Conservation (phyloP, 1,140 invertebrate genomes). For the Drosophila kepulauana region DNA sequence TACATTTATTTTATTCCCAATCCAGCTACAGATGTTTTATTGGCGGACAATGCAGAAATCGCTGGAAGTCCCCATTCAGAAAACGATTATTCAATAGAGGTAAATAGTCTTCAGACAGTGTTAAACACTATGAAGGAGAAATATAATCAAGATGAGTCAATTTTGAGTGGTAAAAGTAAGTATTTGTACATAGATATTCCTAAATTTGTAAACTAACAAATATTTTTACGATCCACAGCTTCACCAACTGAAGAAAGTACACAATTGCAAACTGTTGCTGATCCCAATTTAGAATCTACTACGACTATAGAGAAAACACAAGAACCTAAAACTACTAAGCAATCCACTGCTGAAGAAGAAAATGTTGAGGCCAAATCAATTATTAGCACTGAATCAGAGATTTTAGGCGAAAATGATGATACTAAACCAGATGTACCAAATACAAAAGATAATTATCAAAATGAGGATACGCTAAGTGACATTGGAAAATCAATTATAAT, state of each 20-base stretch:
- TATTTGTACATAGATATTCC: neutral
- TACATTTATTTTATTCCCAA: neutral
- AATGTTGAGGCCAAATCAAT: neutral
- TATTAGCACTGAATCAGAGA: neutral
- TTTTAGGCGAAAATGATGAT: neutral
- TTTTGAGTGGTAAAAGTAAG: neutral
- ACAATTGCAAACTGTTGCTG: neutral
- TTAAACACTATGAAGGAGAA: conserved; percentile 11
- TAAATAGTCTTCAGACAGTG: conserved; percentile 29
- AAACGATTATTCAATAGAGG: conserved; percentile 9
- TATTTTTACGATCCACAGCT: neutral
- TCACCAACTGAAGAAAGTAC: neutral
- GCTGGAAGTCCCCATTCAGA: neutral
- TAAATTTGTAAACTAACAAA: neutral
- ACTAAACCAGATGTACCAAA: neutral
- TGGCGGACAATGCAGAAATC: neutral
- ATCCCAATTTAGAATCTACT: neutral
- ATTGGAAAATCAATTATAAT: conserved; percentile 36
- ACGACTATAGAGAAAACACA: neutral
- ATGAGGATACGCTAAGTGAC: neutral
- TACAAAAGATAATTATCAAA: neutral
- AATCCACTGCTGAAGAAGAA: neutral
- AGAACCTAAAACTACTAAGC: neutral
- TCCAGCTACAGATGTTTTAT: neutral
- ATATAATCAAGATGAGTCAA: neutral